Conservation (phyloP, 2,888 invertebrate genomes). For the Drosophila nr. medialis region DNA sequence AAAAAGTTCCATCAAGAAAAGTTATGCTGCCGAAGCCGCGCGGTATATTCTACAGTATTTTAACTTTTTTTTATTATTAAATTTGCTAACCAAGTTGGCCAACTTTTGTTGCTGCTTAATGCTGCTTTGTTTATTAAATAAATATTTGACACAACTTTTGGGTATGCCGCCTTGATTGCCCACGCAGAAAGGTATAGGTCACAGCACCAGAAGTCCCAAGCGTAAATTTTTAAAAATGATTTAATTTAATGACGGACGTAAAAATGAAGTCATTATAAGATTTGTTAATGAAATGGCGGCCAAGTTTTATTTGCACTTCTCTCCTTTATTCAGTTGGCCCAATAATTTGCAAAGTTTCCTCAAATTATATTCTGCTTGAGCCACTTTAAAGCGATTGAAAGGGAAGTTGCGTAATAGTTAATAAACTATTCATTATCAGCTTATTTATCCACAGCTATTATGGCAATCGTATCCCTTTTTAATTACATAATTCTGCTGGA, state of each 20-base stretch:
- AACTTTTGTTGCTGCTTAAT: conserved; percentile 58
- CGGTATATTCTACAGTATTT: conserved; percentile 57
- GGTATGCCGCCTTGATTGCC: conserved; percentile 43
- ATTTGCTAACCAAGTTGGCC: conserved; percentile 47
- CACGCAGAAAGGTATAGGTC: conserved; percentile 30
- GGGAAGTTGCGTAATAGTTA: neutral
- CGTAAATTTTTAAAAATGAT: conserved; percentile 24
- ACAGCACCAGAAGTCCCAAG: conserved; percentile 8
- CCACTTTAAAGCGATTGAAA: neutral
- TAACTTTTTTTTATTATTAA: conserved; percentile 65
- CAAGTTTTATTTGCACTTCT: neutral
- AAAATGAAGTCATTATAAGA: conserved; percentile 34
- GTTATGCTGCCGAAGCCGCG: conserved; percentile 24
- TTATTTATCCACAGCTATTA: neutral
- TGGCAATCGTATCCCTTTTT: neutral
- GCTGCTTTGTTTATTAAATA: conserved; percentile 73
- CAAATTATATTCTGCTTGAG: neutral
- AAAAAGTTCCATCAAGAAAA: conserved; percentile 45
- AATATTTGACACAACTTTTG: conserved; percentile 70
- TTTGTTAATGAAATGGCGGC: conserved; percentile 28
- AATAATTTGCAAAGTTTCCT: neutral
- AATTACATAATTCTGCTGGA: neutral
- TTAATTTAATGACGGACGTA: conserved; percentile 38
- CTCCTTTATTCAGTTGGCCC: neutral
- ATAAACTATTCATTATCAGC: neutral